Evolutionary conservation across 2,797 vertebrate species (phyloP), one percentile per base, ranked within the genome.

Genomic region (Loris lydekkerianus): DNA sequence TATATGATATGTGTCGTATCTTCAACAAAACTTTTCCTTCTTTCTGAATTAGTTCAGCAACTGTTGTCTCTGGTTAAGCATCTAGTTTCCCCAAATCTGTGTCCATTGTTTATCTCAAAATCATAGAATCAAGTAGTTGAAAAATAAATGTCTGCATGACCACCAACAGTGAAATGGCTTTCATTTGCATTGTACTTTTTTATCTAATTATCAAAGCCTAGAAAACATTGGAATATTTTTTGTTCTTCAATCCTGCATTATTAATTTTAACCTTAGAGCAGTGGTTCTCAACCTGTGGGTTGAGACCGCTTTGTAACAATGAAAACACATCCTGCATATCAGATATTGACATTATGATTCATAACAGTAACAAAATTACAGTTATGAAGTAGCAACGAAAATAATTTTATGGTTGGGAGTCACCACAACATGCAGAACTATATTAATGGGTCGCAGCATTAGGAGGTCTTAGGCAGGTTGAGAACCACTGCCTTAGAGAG

Each of bases 181-280:
- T 72, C 37, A 31, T 56, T 92, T 80, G 29, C 31, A 63, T 1
- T 81, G 1, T 17, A 40, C 56, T 40, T 40, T 84, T 73, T 27
- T 7, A 84, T 40, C 9, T 34, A 84, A 72, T 85, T 93, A 49
- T 84, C 10, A 69, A 96, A 87, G 18, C 17, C 31, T 67, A 70
- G 31, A 92, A 77, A 67, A 1, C 72, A 92, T 34, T 89, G 53
- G 18, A 84, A 18, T 65, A 18, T 2, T 67, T 93, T 89, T 89
- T 46, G 56, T 67, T 17, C 58, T 93, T n/a, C 10, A 89, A 23
- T 65, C 83, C 3, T 1, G 89, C 25, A 75, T 89, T 83, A 53
- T 6, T 6, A 86, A 31, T 83, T 78, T 94, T 78, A 86, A 80
- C 80, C 56, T 91, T 86, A 93, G 27, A 94, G 27, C 49, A 53